Evolutionary conservation across 1,140 invertebrate genomes (phyloP), one percentile per base, ranked within the genome.

Genomic region (Portunus trituberculatus): DNA sequence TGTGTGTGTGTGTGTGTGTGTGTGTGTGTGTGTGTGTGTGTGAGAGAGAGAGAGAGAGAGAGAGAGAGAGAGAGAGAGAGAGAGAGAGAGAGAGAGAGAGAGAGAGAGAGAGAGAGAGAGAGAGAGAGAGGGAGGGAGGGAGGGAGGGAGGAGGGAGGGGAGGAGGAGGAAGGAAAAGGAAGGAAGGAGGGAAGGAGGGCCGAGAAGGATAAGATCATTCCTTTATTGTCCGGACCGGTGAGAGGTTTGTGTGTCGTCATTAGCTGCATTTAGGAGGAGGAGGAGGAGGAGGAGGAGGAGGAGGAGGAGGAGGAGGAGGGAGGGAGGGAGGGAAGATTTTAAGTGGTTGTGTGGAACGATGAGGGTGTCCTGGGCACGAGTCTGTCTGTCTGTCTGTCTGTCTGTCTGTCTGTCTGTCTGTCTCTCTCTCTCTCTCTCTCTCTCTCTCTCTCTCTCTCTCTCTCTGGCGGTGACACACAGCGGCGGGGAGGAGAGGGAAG

Each of bases 381-480:
- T 76, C 67, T 76, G 1, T 25, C 67, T n/a, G 0, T 76, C 67
- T 76, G 10, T 76, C 67, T n/a, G 0, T 31, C 84, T 87, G 0
- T 31, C 84, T 87, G 31, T 87, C 84, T 87, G 31, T 87, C 84
- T 87, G 31, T 87, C 84, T 87, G 31, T 87, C 84, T 87, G 31
- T 87, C 84, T 87, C 84, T 87, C 84, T 87, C 84, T 87, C 84
- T 87, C 84, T 87, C 84, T 87, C 84, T 87, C 84, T 87, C 84
- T 87, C 84, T 87, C 84, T 87, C 84, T 87, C 84, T 87, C 84
- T 32, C 84, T 32, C 84, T 16, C 31, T 32, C 31, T 4, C 4
- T 16, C 84, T 31, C 31, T 31, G 16, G 20, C 67, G 6, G 52
- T 59, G 52, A 59, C 52, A 12, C 52, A 10, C 52, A 12, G 52